Base-by-base conservation (phyloP, 2,888 invertebrate species). In the Eustalomyia histrio region DNA sequence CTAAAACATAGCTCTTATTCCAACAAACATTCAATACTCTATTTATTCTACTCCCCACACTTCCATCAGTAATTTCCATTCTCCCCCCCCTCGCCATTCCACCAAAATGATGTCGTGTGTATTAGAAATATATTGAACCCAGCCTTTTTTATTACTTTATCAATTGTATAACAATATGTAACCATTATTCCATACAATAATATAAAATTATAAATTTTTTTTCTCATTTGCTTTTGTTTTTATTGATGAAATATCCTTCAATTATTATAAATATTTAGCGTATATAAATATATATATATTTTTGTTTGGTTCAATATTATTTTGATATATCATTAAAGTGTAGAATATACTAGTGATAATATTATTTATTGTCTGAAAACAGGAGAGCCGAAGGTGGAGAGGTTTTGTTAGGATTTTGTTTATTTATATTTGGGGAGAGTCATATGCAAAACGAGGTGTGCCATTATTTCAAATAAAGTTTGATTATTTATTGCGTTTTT, bases 211-310 rank as follows among this genome's bases (percentile, higher is more conserved):
- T 47, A 47, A 6, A 14, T 47, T 47, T 47, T 47, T 47, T 47
- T 47, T 47, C 43, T 57, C 29, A 16, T 29, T 33, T 87, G 80
- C 72, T 61, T 68, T 85, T 63, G 67, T 73, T 73, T 87, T 87
- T 88, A 87, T 88, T 88, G 86, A 87, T 88, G 88, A 86, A 88
- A 88, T 88, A 88, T 88, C 87, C 86, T 88, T 86, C 87, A 87
- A 88, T 87, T 88, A 87, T 88, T 88, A 86, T 87, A 86, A 86
- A 88, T 88, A 88, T 87, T 87, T 87, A 86, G 85, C 87, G 86
- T 84, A 85, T 86, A 86, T 75, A n/a, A n/a, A n/a, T 52, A 17
- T 17, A 29, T 21, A 33, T 24, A 21, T 21, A 18, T 21, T 60
- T 71, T 78, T 33, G 10, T 71, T 78, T 33, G 10, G 39, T 68